Evolutionary conservation across 2,888 invertebrate genomes (phyloP), one percentile per base, ranked within the genome.

Genomic region (Thelaira solivaga): DNA sequence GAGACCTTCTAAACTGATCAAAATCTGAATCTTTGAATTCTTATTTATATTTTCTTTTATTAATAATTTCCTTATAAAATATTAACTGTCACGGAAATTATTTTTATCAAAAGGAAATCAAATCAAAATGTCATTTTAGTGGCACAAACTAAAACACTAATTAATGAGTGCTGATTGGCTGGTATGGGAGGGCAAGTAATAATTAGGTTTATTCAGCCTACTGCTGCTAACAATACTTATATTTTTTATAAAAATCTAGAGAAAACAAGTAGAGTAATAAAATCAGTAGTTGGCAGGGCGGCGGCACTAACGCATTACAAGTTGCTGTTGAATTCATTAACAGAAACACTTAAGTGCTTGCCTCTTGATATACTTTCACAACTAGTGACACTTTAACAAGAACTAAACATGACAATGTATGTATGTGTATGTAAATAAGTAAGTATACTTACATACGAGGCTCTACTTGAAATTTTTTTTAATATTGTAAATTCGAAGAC

Each of bases 131-230:
- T n/a, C n/a, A n/a, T n/a, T n/a, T n/a, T n/a, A n/a, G n/a, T n/a
- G n/a, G n/a, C n/a, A n/a, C n/a, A n/a, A n/a, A n/a, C n/a, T n/a
- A n/a, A n/a, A n/a, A 57, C n/a, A 16, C 7, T 41, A 5, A 20
- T 5, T 26, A 11, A 41, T 24, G 45, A n/a, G 3, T 26, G 8
- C 18, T 51, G 20, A 31, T 2, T 7, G 4, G 10, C 31, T 31
- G 6, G 5, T 31, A 29, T 49, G 16, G 22, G 22, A 20, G 29
- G 36, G 62, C 29, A 16, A 41, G 34, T 61, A 65, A 41, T 71
- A 79, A 76, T 76, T 41, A 62, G 64, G 76, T 79, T 79, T 76
- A 80, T 76, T 73, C 41, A 51, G 73, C 49, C 49, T 59, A 73
- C n/a, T n/a, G n/a, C n/a, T n/a, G n/a, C n/a, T n/a, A n/a, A n/a